Conservation (phyloP, 2,797 vertebrate species). For the Crax fasciolata region DNA sequence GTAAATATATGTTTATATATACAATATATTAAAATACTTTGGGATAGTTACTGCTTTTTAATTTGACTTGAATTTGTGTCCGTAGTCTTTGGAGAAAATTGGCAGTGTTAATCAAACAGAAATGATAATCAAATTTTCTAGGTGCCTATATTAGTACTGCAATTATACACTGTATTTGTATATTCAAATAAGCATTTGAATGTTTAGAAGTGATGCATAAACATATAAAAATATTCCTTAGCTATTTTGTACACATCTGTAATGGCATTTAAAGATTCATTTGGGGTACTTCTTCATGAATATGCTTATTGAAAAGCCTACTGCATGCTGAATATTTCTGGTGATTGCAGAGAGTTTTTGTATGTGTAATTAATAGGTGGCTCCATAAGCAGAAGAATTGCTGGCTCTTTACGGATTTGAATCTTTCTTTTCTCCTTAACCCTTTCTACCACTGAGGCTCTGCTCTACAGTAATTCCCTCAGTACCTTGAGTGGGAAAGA, state of each 20-base stretch:
- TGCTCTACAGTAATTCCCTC: background rate
- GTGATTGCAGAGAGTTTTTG: background rate
- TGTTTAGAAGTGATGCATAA: conserved; percentile 13
- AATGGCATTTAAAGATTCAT: conserved; percentile 37
- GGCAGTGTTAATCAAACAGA: conserved; percentile 20
- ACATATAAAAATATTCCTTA: background rate
- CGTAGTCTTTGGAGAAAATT: background rate
- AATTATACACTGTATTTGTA: background rate
- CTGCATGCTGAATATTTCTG: conserved; percentile 15
- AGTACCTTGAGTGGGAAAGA: background rate
- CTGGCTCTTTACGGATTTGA: background rate
- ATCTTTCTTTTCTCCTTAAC: background rate
- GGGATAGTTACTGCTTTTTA: background rate
- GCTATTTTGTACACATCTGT: conserved; percentile 14
- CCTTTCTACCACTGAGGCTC: background rate
- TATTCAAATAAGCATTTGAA: conserved; percentile 50
- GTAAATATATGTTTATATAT: background rate
- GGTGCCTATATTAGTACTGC: background rate
- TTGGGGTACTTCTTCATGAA: conserved; percentile 38
- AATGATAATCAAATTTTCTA: conserved; percentile 7
- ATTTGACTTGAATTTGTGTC: conserved; percentile 21
- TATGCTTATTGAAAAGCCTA: background rate
- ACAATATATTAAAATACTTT: background rate
- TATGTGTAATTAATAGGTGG: background rate
- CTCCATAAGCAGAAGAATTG: conserved; percentile 9